Percentiles rank a stretch among this genome's conserved stretches.
phyloP scores from a whole-genome alignment of 2,888 invertebrate genomes.

The Andrena bucephala region DNA sequence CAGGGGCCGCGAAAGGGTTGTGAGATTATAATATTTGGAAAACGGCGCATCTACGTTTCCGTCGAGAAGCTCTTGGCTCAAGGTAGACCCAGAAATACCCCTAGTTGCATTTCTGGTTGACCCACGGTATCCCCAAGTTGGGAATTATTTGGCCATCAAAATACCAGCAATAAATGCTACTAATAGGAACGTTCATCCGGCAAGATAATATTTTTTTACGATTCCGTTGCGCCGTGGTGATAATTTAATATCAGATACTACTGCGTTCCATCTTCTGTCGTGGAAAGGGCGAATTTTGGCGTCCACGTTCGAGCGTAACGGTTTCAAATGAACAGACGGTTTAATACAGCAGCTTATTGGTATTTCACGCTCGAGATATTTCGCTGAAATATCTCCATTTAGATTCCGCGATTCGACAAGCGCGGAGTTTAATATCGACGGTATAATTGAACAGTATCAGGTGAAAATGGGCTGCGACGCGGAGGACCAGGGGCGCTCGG shows the following conservation, averaged over 20 bases:
- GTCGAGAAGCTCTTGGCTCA: background rate
- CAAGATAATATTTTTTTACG: constrained; percentile 22
- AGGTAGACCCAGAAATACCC: background rate
- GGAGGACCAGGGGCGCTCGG: background rate
- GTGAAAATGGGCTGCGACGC: background rate
- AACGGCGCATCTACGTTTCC: background rate
- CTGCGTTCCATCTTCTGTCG: background rate
- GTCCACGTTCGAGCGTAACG: background rate
- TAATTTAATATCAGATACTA: background rate
- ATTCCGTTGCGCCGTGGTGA: background rate
- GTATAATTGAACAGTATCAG: background rate
- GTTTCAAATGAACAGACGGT: background rate
- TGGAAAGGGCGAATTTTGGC: background rate
- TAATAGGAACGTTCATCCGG: background rate
- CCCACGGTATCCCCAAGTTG: no score
- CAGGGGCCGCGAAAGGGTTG: background rate
- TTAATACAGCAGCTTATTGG: no score
- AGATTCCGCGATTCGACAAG: background rate
- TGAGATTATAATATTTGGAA: background rate
- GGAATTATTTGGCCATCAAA: no score
- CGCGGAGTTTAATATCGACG: background rate
- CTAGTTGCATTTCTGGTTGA: no score
- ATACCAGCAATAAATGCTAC: no score
- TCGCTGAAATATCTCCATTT: background rate
- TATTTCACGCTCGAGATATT: background rate